phyloP scores from a whole-genome alignment of 2,797 vertebrate species.

The Netta rufina region DNA sequence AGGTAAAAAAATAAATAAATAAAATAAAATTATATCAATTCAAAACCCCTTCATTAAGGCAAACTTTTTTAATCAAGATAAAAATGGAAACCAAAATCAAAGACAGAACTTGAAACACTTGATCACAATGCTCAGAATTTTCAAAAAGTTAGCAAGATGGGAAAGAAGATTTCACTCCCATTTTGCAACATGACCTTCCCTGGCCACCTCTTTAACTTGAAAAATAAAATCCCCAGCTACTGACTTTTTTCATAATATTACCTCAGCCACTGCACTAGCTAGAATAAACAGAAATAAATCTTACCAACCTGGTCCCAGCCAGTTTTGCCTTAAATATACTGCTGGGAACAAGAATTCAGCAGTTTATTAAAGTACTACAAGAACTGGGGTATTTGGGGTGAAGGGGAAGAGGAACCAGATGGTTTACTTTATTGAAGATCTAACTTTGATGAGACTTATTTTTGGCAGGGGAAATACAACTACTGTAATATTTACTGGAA shows the following conservation, averaged over 20 bases:
- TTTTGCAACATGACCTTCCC: background rate
- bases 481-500: background rate
- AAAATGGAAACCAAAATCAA: background rate
- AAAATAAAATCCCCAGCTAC: background rate
- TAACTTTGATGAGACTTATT: background rate
- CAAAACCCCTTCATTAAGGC: background rate
- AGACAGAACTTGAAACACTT: background rate
- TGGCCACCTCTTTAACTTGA: background rate
- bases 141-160: background rate
- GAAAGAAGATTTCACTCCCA: background rate
- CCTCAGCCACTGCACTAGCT: background rate
- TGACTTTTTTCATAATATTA: background rate
- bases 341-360: background rate
- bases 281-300: background rate
- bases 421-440: background rate
- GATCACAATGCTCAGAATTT: background rate
- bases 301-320: background rate
- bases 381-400: background rate
- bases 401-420: background rate
- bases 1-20: background rate
- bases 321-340: background rate
- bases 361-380: background rate
- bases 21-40: background rate
- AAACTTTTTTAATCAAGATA: background rate
- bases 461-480: background rate